Base-by-base conservation (phyloP, 2,113 vertebrate species). In the Dolichallabes microphthalmus region DNA sequence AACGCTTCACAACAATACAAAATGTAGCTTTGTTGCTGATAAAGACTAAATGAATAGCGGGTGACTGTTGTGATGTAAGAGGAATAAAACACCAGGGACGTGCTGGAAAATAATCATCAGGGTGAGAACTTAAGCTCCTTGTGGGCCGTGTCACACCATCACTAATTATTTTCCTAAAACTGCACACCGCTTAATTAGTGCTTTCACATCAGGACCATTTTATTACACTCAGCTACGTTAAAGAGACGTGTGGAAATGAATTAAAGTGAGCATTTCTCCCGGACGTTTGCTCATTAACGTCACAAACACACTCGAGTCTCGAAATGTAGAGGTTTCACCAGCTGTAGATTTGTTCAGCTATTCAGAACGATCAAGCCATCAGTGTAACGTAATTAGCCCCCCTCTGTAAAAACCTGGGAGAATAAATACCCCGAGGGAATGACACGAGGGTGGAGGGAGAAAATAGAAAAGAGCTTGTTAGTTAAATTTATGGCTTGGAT, bases 401-500 rank as follows among this genome's bases (percentile, higher is more conserved):
- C 87, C 86, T 52, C 61, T 83, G 88, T 89, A 88, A 90, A 91
- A 91, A 91, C 86, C 68, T 71, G 68, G 32, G 68, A 71, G 68
- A 71, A 71, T 39, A 71, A 39, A 71, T 22, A 71, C 68, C 35
- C 68, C 0, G 68, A 50, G 71, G 69, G 39, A 74, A 50, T 4
- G 39, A 74, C 8, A 71, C 3, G 50, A 35, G 12, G 86, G 88
- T 85, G 86, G 69, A 73, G 45, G 52, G 71, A 74, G 71, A 15
- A 25, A 52, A 53, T 75, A 52, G 73, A 87, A 82, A 77, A 91
- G 88, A 90, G 91, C 93, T 93, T 93, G 93, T 95, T 95, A 95
- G 92, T 93, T 90, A 93, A 93, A 95, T 94, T 90, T 91, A 94
- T 91, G 90, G 89, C 91, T 92, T 92, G 91, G 89, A 92, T 91